These are phyloP conservation scores for Bufotes viridis DNA, from an alignment of 2,797 vertebrate genomes.

Conservation along the genomic window DNA sequence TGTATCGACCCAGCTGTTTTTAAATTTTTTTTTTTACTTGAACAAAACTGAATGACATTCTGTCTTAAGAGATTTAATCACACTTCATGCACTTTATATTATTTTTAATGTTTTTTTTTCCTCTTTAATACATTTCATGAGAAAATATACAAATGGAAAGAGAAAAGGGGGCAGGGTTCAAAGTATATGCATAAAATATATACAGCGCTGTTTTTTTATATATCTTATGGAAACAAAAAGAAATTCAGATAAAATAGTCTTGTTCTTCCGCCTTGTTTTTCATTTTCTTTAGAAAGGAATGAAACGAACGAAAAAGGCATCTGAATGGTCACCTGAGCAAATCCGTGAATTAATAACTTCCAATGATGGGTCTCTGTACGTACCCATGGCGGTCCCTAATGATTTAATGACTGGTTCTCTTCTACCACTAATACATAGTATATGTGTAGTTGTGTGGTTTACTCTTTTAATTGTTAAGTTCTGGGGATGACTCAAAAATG, in stretches of 20 bases:
- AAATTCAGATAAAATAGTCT: conserved; percentile 43
- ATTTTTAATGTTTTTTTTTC: conserved; percentile 37
- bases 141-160: conserved; percentile 50
- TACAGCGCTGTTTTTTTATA: conserved; percentile 43
- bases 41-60: conserved; percentile 52
- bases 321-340: conserved; percentile 22
- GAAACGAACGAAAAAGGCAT: conserved; percentile 11
- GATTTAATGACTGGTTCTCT: not conserved
- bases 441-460: conserved; percentile 1
- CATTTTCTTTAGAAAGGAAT: conserved; percentile 17
- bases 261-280: conserved; percentile 55
- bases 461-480: not conserved
- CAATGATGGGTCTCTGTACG: not conserved
- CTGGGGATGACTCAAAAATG: not conserved
- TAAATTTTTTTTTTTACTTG: conserved; percentile 53
- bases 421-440: conserved; percentile 31
- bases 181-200: conserved; percentile 56
- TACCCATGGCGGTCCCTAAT: conserved; percentile 7
- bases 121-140: conserved; percentile 57
- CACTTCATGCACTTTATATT: conserved; percentile 62
- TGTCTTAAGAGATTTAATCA: conserved; percentile 53
- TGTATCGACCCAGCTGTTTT: not conserved
- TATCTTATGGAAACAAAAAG: conserved; percentile 23
- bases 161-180: conserved; percentile 28
- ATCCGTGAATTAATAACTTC: not conserved